Evolutionary conservation across 2,797 vertebrate species (phyloP), one percentile per base, ranked within the genome.

Genomic region (Alauda arvensis): DNA sequence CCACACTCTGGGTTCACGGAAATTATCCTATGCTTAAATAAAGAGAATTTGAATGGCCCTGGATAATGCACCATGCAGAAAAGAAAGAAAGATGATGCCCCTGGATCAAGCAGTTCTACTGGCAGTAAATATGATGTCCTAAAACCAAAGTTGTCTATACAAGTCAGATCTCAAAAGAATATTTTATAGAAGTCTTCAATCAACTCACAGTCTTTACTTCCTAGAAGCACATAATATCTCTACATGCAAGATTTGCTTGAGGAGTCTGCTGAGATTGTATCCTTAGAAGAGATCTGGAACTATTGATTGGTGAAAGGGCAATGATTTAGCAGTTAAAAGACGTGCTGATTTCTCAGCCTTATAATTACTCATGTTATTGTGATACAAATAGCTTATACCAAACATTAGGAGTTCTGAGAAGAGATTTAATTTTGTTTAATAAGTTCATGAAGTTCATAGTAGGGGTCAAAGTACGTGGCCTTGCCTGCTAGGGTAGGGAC

Each of bases 291-390:
- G 12, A 63, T 43, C 33, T 82, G 49, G 39, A 85, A 45, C 40
- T 69, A 77, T n/a, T 79, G 29, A 76, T 10, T 70, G 46, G 14
- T 79, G 81, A 91, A 88, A 95, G 65, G 75, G 45, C n/a, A 88
- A 78, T 76, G 34, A 60, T 25, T 28, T 56, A 46, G 25, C 40
- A 72, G 60, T 76, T 51, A 61, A 83, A 89, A 76, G 33, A 20
- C 17, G 2, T 39, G 49, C n/a, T 85, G 67, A 76, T 76, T 85
- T 82, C 53, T 83, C 70, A 74, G 7, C 78, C 14, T 83, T 89
- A 46, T 56, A 62, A 45, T 42, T 81, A 16, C 26, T 31, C 9
- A 28, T 18, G 17, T 81, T 89, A 88, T 45, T 91, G 71, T 84
- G 61, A 94, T 91, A 77, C 49, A 76, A 86, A 89, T 70, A 88